Evolutionary conservation across 1,140 invertebrate species (phyloP), one percentile per base, ranked within the genome.

Genomic region (Ceratina calcarata): DNA sequence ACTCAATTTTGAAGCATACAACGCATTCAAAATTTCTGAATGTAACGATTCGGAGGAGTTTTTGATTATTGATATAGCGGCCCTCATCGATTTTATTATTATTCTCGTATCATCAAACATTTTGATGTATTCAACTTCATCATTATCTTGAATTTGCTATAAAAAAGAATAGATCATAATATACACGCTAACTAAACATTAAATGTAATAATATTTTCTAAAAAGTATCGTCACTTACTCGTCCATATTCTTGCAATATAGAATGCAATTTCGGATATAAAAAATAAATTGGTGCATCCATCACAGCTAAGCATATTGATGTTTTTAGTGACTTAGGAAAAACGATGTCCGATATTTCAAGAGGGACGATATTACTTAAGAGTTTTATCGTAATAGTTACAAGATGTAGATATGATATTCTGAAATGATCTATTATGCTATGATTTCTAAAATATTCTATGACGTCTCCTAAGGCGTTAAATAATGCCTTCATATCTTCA

Each of bases 201-300:
- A 60, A 55, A 51, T 58, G 3, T 66, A 80, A 73, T 22, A 24
- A 7, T 22, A 22, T 8, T 13, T 64, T 64, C 49, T 60, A n/a
- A 2, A 53, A 51, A 8, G 24, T 37, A 32, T 58, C 57, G 18
- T 57, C 67, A 80, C 86, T 87, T 86, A 91, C 90, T n/a, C 86
- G 81, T 15, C 86, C 85, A 64, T 92, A 92, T 77, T 90, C 86
- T 77, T 89, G 86, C 22, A 92, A 70, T 18, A 85, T 87, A 0
- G 67, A 37, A 58, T 91, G 89, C 13, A 92, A 67, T 24, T 73
- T 75, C 10, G 87, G 84, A 81, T 89, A 90, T 64, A 91, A 83
- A 12, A 92, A 66, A 77, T 88, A 91, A 71, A 92, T 89, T 18
- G 90, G 79, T n/a, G 90, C 89, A 72, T 92, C 91, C 85, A 91